Base-by-base conservation (phyloP, 2,113 vertebrate species). In the Syngnathus floridae region DNA sequence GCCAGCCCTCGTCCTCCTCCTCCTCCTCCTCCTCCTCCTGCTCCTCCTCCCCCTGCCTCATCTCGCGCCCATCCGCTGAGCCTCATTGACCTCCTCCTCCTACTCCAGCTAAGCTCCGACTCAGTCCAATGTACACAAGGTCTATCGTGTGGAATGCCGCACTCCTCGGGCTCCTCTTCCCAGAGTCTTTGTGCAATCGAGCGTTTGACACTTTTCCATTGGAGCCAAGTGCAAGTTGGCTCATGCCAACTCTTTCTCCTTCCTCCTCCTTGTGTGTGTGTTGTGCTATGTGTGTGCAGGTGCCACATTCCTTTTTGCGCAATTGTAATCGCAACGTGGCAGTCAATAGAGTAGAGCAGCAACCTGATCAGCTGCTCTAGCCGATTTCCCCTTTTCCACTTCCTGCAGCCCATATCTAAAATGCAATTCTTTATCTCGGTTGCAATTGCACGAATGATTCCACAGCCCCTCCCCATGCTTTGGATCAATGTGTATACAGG, bases 251-350 rank as follows among this genome's bases (percentile, higher is more conserved):
- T 78, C 72, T 72, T 76, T 73, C 65, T 70, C 74, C 46, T 71
- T 12, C 46, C 63, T 60, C 14, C 45, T 48, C n/a, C n/a, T n/a
- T 41, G 65, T 43, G 76, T 58, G 56, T 61, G 64, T 65, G 64
- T 71, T 37, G 63, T 55, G 54, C 49, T 55, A 1, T 68, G 40
- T 17, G 65, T 49, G 48, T 51, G 22, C 70, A 84, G 82, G 79
- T 85, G 86, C 86, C 86, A 85, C 81, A 89, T 87, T 87, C 86
- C 82, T 86, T 82, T 75, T 87, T 5, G 11, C 62, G 63, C 26
- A 31, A 31, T 31, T 31, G 26, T 31, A 31, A 31, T 31, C 26
- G 0, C 26, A 31, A 31, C 2, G 3, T 31, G 26, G 26, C 26
- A 31, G 26, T 31, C 26, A 31, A 31, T 31, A 31, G 26, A 3